phyloP scores from a whole-genome alignment of 2,888 invertebrate genomes.

The Cryptosula pallasiana region DNA sequence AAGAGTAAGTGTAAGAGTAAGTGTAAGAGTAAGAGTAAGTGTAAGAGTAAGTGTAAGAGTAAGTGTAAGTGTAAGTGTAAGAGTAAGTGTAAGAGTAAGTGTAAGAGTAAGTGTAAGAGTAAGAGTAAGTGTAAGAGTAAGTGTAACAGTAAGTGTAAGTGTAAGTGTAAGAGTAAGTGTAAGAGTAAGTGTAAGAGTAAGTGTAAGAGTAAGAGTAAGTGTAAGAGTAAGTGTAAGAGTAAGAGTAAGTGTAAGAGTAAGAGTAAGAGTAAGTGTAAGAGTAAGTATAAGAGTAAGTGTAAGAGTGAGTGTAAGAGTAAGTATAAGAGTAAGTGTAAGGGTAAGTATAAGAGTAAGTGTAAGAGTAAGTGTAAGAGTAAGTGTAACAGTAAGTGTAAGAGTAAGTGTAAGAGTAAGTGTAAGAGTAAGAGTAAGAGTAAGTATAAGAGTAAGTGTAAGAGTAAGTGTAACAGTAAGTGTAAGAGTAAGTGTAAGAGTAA shows the following conservation, averaged over 20 bases:
- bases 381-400: not conserved
- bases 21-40: not conserved
- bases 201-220: too few relatives aligned
- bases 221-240: too few relatives aligned
- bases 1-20: not conserved
- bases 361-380: too few relatives aligned
- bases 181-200: not conserved
- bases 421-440: not conserved
- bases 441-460: not conserved
- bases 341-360: too few relatives aligned
- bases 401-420: not conserved
- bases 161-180: not conserved
- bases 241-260: too few relatives aligned
- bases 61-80: not conserved
- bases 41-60: not conserved
- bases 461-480: not conserved
- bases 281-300: too few relatives aligned
- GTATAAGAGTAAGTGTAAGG: too few relatives aligned
- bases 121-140: too few relatives aligned
- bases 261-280: too few relatives aligned
- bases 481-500: not conserved
- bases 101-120: not conserved
- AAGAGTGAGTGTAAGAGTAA: too few relatives aligned
- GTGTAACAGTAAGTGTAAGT: not conserved
- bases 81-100: not conserved